These are phyloP conservation scores for Cosmopolites sordidus DNA, from an alignment of 2,888 invertebrate genomes.

Conservation along the genomic window DNA sequence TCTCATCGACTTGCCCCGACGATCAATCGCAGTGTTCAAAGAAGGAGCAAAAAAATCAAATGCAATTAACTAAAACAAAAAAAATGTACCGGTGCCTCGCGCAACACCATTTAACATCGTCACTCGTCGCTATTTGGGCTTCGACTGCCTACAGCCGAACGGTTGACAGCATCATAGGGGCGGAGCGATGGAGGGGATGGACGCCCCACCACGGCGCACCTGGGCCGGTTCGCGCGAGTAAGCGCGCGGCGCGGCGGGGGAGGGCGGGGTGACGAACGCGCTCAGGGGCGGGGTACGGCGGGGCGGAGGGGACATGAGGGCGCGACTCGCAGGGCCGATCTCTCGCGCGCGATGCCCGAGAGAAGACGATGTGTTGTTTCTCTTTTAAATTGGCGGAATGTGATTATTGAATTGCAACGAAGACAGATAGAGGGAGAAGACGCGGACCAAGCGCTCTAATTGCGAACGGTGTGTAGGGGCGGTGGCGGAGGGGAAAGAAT, in stretches of 20 bases:
- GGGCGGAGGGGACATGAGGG: not conserved
- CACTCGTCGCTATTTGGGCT: slow-evolving; percentile 48
- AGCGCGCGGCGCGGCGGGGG: slow-evolving; percentile 17
- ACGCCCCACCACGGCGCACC: slow-evolving; percentile 44
- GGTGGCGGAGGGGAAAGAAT: not conserved
- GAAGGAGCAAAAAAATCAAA: not conserved
- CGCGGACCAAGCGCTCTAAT: not conserved
- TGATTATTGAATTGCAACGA: slow-evolving; percentile 27
- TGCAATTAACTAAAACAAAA: slow-evolving; percentile 17
- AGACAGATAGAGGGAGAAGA: slow-evolving; percentile 19
- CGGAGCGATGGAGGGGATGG: slow-evolving; percentile 48
- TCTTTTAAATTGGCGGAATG: slow-evolving; percentile 27
- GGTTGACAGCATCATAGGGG: slow-evolving; percentile 50
- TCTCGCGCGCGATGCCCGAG: not conserved
- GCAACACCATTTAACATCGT: slow-evolving; percentile 33
- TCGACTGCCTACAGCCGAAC: slow-evolving; percentile 50
- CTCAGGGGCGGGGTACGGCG: not conserved
- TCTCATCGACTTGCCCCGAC: too few species aligned
- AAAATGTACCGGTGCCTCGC: slow-evolving; percentile 20
- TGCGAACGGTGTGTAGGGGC: not conserved
- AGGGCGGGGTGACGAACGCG: slow-evolving; percentile 21
- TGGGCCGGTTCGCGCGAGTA: slow-evolving; percentile 38
- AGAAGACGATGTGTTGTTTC: slow-evolving; percentile 24
- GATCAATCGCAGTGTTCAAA: too few species aligned
- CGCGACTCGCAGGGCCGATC: not conserved